Percentiles rank a stretch among this genome's conserved stretches.
phyloP scores from a whole-genome alignment of 2,888 invertebrate genomes.

The Arrhopalites spinosus region DNA sequence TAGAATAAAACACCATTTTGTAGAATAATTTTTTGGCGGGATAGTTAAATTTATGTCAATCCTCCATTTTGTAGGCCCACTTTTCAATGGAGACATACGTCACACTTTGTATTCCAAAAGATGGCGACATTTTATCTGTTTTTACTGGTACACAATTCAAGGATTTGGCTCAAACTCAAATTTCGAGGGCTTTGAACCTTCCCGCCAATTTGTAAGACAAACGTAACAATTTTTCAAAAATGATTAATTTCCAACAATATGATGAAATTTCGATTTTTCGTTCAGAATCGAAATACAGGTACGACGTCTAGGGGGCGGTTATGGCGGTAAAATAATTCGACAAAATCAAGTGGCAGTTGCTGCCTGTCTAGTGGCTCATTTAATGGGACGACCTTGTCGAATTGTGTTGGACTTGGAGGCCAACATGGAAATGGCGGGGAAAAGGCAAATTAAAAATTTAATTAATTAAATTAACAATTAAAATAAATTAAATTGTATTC shows the following conservation, averaged over 20 bases:
- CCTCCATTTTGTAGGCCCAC: neutral
- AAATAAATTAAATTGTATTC: too few relatives aligned
- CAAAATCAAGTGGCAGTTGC: constrained; percentile 67
- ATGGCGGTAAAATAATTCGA: constrained; percentile 77
- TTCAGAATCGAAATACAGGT: constrained; percentile 72
- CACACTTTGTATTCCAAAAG: neutral
- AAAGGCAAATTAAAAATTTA: too few relatives aligned
- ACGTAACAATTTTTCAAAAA: neutral
- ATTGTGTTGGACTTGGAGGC: constrained; percentile 73
- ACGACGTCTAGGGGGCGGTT: constrained; percentile 78
- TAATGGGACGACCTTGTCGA: constrained; percentile 71
- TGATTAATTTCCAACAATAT: neutral
- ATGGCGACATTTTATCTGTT: neutral
- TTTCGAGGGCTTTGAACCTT: neutral
- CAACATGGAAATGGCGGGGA: constrained; percentile 74
- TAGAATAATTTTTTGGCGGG: too few relatives aligned
- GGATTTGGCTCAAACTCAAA: neutral
- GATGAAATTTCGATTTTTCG: neutral
- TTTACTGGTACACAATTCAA: neutral
- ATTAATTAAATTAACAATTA: too few relatives aligned
- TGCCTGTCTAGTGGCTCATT: constrained; percentile 72
- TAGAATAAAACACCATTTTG: too few relatives aligned
- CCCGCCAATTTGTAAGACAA: neutral
- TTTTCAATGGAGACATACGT: neutral
- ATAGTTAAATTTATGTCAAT: too few relatives aligned